phyloP scores from a whole-genome alignment of 2,113 vertebrate genomes.

The Corythoichthys haematopterus region DNA sequence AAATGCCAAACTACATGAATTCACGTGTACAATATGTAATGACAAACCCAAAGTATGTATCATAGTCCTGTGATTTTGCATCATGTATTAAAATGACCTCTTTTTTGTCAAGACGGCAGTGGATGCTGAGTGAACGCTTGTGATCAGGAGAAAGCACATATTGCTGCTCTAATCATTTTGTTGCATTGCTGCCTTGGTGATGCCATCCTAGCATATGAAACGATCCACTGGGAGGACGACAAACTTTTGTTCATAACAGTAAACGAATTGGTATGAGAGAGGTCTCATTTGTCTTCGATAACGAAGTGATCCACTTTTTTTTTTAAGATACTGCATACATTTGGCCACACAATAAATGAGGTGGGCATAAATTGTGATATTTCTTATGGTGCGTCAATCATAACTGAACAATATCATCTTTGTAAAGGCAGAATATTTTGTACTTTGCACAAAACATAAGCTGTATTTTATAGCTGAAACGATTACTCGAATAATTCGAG shows the following conservation, averaged over 20 bases:
- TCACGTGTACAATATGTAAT: neutral
- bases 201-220: constrained; percentile 44
- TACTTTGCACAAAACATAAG: too few species aligned
- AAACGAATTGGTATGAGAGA: neutral
- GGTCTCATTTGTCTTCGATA: neutral
- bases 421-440: too few species aligned
- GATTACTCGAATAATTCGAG: too few species aligned
- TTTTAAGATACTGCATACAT: neutral
- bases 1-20: neutral
- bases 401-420: too few species aligned
- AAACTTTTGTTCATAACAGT: neutral
- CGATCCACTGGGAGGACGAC: constrained; percentile 30
- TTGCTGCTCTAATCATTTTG: constrained; percentile 13
- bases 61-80: neutral
- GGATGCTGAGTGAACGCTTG: neutral
- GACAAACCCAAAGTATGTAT: neutral
- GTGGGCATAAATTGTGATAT: neutral
- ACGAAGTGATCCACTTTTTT: neutral
- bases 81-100: neutral
- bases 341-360: neutral
- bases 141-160: constrained; percentile 5
- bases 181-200: constrained; percentile 47
- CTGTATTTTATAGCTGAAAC: too few species aligned
- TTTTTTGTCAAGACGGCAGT: neutral
- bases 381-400: too few species aligned